Conservation (phyloP, 64 coral and sea anemone genomes). For the Dendrophyllia cribrosa region DNA sequence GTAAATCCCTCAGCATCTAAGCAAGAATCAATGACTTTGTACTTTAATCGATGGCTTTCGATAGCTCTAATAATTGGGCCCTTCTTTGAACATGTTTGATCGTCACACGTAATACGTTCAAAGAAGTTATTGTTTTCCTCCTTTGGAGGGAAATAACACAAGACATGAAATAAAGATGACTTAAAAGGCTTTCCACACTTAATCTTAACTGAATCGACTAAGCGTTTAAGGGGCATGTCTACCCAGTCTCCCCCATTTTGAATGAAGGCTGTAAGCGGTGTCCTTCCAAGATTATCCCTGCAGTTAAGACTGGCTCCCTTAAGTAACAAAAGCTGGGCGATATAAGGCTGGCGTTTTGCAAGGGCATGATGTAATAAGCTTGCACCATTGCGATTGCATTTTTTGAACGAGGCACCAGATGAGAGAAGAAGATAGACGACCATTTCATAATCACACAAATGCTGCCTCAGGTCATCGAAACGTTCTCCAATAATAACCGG, state of each 20-base stretch:
- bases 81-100: not conserved
- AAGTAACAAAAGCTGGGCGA: not conserved
- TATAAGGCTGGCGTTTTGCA: not conserved
- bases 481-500: not conserved
- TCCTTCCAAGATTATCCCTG: not conserved
- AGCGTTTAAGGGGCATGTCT: not conserved
- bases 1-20: conserved; percentile 62
- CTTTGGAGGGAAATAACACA: not conserved
- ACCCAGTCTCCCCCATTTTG: not conserved
- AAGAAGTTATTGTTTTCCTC: conserved; percentile 5
- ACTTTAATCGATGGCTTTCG: conserved; percentile 4
- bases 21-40: conserved; percentile 37
- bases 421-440: not conserved
- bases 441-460: not conserved
- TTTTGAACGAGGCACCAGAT: not conserved
- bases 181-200: conserved; percentile 5
- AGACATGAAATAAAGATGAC: conserved; percentile 27
- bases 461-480: not conserved
- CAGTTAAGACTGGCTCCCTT: not conserved
- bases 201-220: not conserved
- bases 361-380: conserved; percentile 24
- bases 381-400: not conserved
- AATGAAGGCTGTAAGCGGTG: not conserved
- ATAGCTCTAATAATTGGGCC: not conserved
- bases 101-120: not conserved